A percentile compares a stretch with the other conserved stretches of the same genome.
Conservation (phyloP, 2,113 vertebrate genomes). For the Gopherus flavomarginatus region DNA sequence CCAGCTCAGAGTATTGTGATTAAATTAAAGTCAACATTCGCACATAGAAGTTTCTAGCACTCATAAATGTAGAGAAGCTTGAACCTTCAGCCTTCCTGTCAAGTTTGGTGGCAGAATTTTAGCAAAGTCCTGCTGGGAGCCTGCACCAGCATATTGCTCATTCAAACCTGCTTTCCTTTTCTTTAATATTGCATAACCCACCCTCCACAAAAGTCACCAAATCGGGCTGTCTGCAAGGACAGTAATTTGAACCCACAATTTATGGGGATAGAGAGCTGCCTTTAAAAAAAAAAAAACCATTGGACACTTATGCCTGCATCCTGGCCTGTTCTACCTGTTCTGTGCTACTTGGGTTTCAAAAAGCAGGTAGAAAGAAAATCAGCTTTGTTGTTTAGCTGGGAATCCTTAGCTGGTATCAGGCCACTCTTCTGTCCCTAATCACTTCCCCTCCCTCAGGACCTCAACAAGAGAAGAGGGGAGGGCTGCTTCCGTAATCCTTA, state of each 20-base stretch:
- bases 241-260: not conserved
- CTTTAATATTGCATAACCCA: too few species aligned
- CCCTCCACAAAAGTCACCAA: not conserved
- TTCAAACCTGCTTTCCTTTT: not conserved
- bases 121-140: fast-evolving
- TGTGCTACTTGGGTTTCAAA: not conserved
- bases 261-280: not conserved
- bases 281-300: not conserved
- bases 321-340: not conserved
- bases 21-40: not conserved
- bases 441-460: not conserved
- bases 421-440: not conserved
- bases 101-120: not conserved
- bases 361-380: too few species aligned
- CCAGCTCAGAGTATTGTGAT: fast-evolving
- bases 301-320: not conserved
- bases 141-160: fast-evolving
- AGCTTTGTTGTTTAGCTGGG: too few species aligned
- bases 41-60: not conserved
- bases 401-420: not conserved
- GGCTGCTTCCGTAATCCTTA: not conserved
- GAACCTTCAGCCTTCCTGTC: not conserved
- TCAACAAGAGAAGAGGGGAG: not conserved
- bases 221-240: too few species aligned
- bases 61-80: not conserved